Evolutionary conservation across 2,888 invertebrate species (phyloP).

Genomic region (Conchocele bisecta): DNA sequence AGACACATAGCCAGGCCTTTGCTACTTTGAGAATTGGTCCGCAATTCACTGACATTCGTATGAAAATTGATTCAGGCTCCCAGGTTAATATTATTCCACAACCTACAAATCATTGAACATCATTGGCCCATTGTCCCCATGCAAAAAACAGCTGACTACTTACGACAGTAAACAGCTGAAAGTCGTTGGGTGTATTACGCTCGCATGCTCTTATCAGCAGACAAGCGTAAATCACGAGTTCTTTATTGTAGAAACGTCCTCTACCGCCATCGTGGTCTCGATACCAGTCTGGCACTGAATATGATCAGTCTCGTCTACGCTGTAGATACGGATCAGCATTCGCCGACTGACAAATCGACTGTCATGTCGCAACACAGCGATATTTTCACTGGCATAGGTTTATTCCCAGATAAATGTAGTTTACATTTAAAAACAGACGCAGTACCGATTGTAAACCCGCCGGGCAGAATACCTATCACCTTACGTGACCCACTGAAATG

Average conservation of each 20-base stretch:
- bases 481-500: conserved; percentile 40
- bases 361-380: conserved; percentile 27
- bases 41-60: background rate
- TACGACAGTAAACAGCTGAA: conserved; percentile 14
- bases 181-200: background rate
- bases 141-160: conserved; percentile 1
- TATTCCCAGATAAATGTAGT: conserved; percentile 36
- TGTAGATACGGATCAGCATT: conserved; percentile 8
- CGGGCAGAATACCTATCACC: conserved; percentile 44
- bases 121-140: background rate
- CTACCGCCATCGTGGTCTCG: conserved; percentile 2
- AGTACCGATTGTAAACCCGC: conserved; percentile 41
- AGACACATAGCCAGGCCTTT: conserved; percentile 17
- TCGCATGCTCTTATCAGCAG: background rate
- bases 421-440: conserved; percentile 31
- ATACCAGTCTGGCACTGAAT: background rate
- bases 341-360: background rate
- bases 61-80: conserved; percentile 24
- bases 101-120: background rate
- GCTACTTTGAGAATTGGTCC: conserved; percentile 9
- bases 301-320: conserved; percentile 1
- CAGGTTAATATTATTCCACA: conserved; percentile 16
- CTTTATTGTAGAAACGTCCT: conserved; percentile 8
- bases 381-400: conserved; percentile 49
- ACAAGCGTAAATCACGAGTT: conserved; percentile 1